Conservation (phyloP, 2,888 invertebrate species). For the Aleiodes leptofemur region DNA sequence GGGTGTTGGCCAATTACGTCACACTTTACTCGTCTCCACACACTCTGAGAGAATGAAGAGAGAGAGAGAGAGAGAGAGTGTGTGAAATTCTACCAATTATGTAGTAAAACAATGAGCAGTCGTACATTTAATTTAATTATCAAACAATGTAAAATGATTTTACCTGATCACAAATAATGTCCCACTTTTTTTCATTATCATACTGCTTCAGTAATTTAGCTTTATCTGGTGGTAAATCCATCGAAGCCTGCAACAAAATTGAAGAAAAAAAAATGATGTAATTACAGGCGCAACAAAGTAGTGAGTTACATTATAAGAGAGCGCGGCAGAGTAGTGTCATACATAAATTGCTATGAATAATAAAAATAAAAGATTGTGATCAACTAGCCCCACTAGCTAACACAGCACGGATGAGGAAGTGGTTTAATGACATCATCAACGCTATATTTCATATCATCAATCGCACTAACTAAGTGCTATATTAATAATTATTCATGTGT, state of each 20-base stretch:
- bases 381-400: not conserved
- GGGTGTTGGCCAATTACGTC: slow-evolving; percentile 33
- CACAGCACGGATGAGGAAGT: slow-evolving; percentile 33
- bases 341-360: not conserved
- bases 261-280: slow-evolving; percentile 46
- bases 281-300: not conserved
- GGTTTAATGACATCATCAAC: slow-evolving; percentile 28
- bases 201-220: slow-evolving; percentile 96
- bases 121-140: too few relatives aligned
- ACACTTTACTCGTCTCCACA: slow-evolving; percentile 16
- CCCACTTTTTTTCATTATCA: slow-evolving; percentile 99
- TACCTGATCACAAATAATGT: slow-evolving; percentile 99
- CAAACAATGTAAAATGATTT: slow-evolving; percentile 62
- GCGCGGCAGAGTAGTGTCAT: not conserved
- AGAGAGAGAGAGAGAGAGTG: not conserved
- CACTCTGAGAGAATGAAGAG: not conserved
- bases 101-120: too few relatives aligned
- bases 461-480: not conserved
- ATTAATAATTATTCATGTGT: not conserved
- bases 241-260: slow-evolving; percentile 89
- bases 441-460: not conserved
- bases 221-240: slow-evolving; percentile 99
- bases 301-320: slow-evolving; percentile 8
- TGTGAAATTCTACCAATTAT: too few relatives aligned
- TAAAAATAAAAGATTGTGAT: slow-evolving; percentile 26